Percentiles rank a stretch among this genome's conserved stretches.
phyloP scores from a whole-genome alignment of 2,888 invertebrate species.

The Cartodere bifasciata region DNA sequence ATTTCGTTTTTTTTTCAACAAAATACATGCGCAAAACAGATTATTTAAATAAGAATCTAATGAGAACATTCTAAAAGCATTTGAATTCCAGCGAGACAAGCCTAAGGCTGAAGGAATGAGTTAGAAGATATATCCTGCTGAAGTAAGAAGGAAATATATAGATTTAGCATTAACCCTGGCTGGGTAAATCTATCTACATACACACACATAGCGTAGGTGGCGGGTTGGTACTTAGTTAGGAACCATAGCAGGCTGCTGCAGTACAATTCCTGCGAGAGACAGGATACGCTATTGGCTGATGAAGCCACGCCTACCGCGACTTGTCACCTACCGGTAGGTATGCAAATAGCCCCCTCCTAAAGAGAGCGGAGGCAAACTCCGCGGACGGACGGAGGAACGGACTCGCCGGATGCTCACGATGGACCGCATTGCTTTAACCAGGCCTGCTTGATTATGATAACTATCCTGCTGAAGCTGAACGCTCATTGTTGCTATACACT shows the following conservation, averaged over 20 bases:
- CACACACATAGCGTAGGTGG: slow-evolving; percentile 12
- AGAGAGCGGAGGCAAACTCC: no score
- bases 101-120: no score
- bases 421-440: slow-evolving; percentile 12
- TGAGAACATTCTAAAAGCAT: no score
- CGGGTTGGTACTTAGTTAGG: slow-evolving; percentile 25
- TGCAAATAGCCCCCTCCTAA: slow-evolving; percentile 36
- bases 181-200: slow-evolving; percentile 5
- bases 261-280: slow-evolving; percentile 26
- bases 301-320: slow-evolving; percentile 32
- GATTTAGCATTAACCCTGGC: slow-evolving; percentile 23
- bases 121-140: no score
- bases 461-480: neutral
- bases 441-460: neutral
- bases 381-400: no score
- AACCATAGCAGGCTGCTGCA: slow-evolving; percentile 33
- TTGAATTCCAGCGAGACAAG: no score
- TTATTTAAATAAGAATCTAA: no score
- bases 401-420: slow-evolving; percentile 10
- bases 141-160: no score
- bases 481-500: no score
- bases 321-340: slow-evolving; percentile 40
- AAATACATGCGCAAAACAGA: no score
- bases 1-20: no score
- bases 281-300: slow-evolving; percentile 29